Evolutionary conservation across 2,888 invertebrate species (phyloP).

Genomic region (Ariolimax columbianus): DNA sequence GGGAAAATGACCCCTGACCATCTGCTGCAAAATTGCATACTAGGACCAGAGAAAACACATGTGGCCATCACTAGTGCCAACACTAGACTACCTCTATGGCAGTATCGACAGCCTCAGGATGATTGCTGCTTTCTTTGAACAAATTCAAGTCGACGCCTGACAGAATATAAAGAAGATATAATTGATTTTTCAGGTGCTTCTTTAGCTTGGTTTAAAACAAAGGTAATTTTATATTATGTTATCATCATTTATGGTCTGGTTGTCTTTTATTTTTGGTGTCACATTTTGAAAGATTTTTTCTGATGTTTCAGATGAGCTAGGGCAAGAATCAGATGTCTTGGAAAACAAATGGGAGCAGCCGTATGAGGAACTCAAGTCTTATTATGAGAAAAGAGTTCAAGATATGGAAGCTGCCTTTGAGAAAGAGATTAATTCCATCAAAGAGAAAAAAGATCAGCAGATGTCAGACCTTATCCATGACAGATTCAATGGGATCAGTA

Average conservation of each 20-base stretch:
- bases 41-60: no score
- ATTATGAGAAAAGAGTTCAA: constrained; percentile 62
- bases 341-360: not conserved
- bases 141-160: no score
- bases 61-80: no score
- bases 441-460: constrained; percentile 54
- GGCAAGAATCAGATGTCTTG: constrained; percentile 7
- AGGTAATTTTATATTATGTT: not conserved
- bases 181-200: not conserved
- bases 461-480: constrained; percentile 35
- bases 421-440: constrained; percentile 55
- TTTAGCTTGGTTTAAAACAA: not conserved
- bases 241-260: not conserved
- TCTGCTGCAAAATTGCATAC: no score
- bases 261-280: not conserved
- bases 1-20: no score
- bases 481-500: constrained; percentile 11
- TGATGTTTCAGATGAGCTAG: constrained; percentile 28
- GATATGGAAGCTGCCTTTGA: constrained; percentile 61
- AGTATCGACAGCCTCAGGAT: no score
- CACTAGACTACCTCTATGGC: no score
- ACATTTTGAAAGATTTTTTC: not conserved
- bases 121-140: no score
- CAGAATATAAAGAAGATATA: no score
- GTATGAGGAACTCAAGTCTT: constrained; percentile 59